Percentiles rank a stretch among this genome's conserved stretches.
These are phyloP conservation scores for Hycleus phaleratus DNA, from an alignment of 1,140 invertebrate species.

Conservation along the genomic window DNA sequence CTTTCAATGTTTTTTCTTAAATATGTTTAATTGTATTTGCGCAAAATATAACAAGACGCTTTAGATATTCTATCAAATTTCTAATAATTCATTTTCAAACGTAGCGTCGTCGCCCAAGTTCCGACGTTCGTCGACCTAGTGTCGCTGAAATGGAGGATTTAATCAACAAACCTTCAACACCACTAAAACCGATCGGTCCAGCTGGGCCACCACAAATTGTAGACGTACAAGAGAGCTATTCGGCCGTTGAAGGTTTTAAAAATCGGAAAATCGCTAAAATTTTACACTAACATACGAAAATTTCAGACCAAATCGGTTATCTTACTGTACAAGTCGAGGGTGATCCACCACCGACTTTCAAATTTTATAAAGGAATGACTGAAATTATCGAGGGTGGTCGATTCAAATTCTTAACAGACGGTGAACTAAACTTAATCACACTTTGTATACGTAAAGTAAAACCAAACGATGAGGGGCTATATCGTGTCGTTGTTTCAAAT, in stretches of 20 bases:
- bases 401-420: conserved; percentile 86
- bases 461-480: conserved; percentile 95
- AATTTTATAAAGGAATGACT: conserved; percentile 88
- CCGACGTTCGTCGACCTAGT: conserved; percentile 76
- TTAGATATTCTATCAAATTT: neutral
- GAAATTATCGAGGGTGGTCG: conserved; percentile 89
- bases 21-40: neutral
- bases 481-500: conserved; percentile 88
- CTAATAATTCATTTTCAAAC: conserved; percentile 17
- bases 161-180: conserved; percentile 86
- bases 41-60: neutral
- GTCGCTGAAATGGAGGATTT: conserved; percentile 81
- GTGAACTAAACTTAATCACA: conserved; percentile 80
- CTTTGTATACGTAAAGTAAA: conserved; percentile 94
- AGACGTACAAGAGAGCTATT: conserved; percentile 83
- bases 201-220: conserved; percentile 79
- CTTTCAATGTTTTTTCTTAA: conserved; percentile 2
- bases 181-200: conserved; percentile 66
- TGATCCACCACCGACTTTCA: conserved; percentile 87
- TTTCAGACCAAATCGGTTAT: conserved; percentile 78
- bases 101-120: conserved; percentile 76
- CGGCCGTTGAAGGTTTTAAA: conserved; percentile 76
- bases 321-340: conserved; percentile 84
- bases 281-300: conserved; percentile 3
- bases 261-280: neutral